Evolutionary conservation across 2,113 vertebrate species (phyloP).

Genomic region (Chionodraco myersi): DNA sequence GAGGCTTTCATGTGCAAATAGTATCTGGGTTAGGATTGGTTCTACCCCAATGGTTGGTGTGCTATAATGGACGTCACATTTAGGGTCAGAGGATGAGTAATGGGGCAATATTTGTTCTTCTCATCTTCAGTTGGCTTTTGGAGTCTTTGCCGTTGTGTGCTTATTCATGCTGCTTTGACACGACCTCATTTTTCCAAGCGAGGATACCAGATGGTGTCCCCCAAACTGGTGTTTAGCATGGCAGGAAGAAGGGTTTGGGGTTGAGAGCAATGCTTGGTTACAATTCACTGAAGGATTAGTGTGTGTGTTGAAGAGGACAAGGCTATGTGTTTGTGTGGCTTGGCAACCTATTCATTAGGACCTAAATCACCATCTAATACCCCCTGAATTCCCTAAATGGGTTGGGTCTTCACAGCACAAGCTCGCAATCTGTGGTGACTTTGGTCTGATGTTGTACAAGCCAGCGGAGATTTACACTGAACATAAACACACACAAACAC

Average conservation of each 20-base stretch:
- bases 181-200: constrained; percentile 55
- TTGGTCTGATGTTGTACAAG: constrained; percentile 46
- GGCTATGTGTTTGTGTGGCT: constrained; percentile 71
- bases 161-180: constrained; percentile 62
- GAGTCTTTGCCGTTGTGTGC: constrained; percentile 50
- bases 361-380: constrained; percentile 92
- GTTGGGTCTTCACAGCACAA: constrained; percentile 85
- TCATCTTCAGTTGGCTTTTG: constrained; percentile 55
- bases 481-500: background rate
- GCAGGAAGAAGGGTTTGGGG: constrained; percentile 78
- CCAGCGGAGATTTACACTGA: constrained; percentile 4
- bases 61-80: constrained; percentile 78
- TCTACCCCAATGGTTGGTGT: constrained; percentile 72
- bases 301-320: constrained; percentile 40
- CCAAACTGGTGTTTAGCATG: constrained; percentile 82
- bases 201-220: constrained; percentile 87
- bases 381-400: constrained; percentile 90
- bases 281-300: constrained; percentile 85
- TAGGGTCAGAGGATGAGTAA: constrained; percentile 82
- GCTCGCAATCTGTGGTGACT: constrained; percentile 47
- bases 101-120: constrained; percentile 78
- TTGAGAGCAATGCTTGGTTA: constrained; percentile 78
- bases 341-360: constrained; percentile 89
- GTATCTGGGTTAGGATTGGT: constrained; percentile 66
- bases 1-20: constrained; percentile 89